Evolutionary conservation across 2,113 vertebrate genomes (phyloP).

Genomic region (Tychaedon coryphoeus): DNA sequence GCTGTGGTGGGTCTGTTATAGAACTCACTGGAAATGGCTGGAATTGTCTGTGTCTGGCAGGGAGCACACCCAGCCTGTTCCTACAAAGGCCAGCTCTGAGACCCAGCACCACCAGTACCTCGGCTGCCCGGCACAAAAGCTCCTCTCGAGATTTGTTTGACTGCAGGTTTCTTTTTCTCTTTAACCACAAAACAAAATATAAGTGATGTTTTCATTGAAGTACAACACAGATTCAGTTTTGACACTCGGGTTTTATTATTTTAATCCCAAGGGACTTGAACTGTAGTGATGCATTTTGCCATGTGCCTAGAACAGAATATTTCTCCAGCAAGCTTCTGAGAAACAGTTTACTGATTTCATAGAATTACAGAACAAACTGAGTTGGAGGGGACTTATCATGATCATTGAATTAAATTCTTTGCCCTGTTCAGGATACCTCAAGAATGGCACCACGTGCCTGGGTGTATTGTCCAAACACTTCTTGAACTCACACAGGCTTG

Average conservation of each 20-base stretch:
- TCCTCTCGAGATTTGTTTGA: background rate
- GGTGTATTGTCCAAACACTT: background rate
- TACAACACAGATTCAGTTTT: background rate
- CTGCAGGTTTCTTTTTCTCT: background rate
- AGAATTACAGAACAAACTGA: background rate
- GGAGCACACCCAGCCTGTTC: background rate
- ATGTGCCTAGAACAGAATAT: background rate
- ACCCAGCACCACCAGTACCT: background rate
- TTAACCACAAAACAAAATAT: background rate
- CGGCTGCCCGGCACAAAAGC: rapidly evolving
- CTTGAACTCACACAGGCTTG: background rate
- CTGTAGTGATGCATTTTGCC: background rate
- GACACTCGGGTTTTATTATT: background rate
- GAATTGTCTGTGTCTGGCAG: background rate
- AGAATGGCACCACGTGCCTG: rapidly evolving
- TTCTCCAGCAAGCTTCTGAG: background rate
- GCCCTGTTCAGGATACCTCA: background rate
- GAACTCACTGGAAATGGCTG: background rate
- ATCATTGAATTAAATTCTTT: background rate
- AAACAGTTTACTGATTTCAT: background rate
- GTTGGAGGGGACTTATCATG: background rate
- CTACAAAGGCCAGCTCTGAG: background rate
- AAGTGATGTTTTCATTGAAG: background rate
- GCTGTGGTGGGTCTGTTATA: rapidly evolving
- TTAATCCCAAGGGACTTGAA: background rate